Percentiles rank a stretch among this genome's conserved stretches.
Conservation (phyloP, 2,888 invertebrate genomes). For the Suillia variegata region DNA sequence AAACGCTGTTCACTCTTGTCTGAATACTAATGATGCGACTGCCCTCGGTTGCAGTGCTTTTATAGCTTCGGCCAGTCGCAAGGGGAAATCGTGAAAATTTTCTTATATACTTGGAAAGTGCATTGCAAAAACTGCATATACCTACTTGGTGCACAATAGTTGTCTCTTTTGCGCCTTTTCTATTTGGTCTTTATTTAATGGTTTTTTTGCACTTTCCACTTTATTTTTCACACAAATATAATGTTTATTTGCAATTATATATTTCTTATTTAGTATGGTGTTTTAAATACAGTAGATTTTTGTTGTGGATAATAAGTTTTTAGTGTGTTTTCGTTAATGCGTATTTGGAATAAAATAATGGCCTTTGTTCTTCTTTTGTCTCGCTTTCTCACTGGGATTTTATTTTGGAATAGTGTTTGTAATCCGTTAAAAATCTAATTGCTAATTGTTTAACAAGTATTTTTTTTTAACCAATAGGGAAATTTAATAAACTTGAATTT, state of each 20-base stretch:
- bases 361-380: neutral
- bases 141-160: neutral
- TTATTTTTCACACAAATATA: neutral
- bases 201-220: no score
- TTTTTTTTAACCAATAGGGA: neutral
- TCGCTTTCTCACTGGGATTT: neutral
- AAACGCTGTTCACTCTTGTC: neutral
- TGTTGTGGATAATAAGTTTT: no score
- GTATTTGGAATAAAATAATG: neutral
- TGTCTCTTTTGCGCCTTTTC: neutral
- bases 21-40: neutral
- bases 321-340: neutral
- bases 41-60: neutral
- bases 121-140: neutral
- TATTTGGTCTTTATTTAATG: no score
- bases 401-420: neutral
- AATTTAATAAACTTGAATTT: no score
- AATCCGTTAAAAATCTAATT: neutral
- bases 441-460: neutral
- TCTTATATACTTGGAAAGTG: neutral
- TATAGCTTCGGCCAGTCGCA: neutral
- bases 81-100: neutral
- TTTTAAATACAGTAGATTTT: neutral
- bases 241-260: neutral
- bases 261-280: neutral